phyloP scores from a whole-genome alignment of 2,888 invertebrate genomes.

The Acrobasis consociella region DNA sequence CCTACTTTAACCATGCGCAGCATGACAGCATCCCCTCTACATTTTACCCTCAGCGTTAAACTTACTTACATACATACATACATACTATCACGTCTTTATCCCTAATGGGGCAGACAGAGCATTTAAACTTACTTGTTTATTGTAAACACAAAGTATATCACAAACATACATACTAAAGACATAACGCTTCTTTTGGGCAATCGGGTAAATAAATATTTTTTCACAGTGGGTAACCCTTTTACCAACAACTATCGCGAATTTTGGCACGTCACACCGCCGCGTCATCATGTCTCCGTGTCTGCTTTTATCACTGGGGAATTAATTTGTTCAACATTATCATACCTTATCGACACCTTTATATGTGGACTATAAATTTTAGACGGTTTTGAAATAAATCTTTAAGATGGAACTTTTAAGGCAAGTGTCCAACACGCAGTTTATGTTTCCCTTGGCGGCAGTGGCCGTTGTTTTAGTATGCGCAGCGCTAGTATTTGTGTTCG shows the following conservation, averaged over 20 bases:
- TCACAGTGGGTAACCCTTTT: conserved; percentile 42
- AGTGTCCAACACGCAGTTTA: conserved; percentile 81
- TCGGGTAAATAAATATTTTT: conserved; percentile 19
- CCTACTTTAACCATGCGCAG: no score
- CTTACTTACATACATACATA: no score
- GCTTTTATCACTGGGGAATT: conserved; percentile 78
- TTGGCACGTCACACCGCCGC: conserved; percentile 86
- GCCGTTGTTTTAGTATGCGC: conserved; percentile 87
- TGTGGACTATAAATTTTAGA: conserved; percentile 68
- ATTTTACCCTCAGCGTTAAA: no score
- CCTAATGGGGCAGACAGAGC: no score
- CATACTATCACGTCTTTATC: no score
- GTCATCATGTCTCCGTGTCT: conserved; percentile 85
- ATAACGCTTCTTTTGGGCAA: background rate
- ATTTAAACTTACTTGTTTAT: no score
- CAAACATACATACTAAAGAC: background rate
- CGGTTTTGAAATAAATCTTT: conserved; percentile 53
- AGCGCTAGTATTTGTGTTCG: conserved; percentile 89
- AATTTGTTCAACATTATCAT: conserved; percentile 78
- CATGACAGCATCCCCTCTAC: no score
- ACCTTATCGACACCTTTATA: conserved; percentile 74
- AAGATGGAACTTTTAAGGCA: conserved; percentile 84
- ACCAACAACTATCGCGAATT: conserved; percentile 57
- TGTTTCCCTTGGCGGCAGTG: conserved; percentile 82
- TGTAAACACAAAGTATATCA: no score